Evolutionary conservation across 2,113 vertebrate species (phyloP).

Genomic region (Dolichallabes microphthalmus): DNA sequence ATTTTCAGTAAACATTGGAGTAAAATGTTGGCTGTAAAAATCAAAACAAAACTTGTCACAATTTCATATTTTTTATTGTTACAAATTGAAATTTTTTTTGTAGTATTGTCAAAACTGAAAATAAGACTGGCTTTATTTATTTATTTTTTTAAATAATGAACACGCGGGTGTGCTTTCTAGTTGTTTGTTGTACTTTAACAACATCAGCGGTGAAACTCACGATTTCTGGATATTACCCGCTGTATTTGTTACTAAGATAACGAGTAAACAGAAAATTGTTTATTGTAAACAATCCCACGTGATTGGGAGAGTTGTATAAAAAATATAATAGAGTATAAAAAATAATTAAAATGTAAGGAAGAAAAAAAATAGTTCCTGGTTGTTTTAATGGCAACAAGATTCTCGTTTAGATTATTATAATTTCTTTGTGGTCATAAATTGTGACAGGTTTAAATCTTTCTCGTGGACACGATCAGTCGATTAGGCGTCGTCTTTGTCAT

Average conservation of each 20-base stretch:
- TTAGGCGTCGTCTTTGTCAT: not conserved
- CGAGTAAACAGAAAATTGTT: not conserved
- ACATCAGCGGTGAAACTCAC: not conserved
- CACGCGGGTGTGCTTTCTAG: not conserved
- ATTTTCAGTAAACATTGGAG: not conserved
- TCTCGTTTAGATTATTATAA: not conserved
- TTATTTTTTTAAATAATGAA: not conserved
- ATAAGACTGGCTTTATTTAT: not conserved
- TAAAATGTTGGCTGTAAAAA: not conserved
- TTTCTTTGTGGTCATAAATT: not conserved
- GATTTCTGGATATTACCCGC: not conserved
- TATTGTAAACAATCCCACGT: not conserved
- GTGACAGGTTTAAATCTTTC: not conserved
- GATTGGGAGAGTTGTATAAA: no score
- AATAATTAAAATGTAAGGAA: not conserved
- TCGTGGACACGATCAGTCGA: not conserved
- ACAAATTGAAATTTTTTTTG: no score
- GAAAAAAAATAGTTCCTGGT: not conserved
- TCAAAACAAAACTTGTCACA: no score
- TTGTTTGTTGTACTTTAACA: not conserved
- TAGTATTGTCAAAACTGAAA: not conserved
- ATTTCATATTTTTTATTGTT: no score
- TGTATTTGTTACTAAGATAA: not conserved
- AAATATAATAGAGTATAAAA: no score
- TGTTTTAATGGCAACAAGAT: not conserved